These are phyloP conservation scores for Ahaetulla prasina DNA, from an alignment of 2,113 vertebrate species.

Conservation along the genomic window DNA sequence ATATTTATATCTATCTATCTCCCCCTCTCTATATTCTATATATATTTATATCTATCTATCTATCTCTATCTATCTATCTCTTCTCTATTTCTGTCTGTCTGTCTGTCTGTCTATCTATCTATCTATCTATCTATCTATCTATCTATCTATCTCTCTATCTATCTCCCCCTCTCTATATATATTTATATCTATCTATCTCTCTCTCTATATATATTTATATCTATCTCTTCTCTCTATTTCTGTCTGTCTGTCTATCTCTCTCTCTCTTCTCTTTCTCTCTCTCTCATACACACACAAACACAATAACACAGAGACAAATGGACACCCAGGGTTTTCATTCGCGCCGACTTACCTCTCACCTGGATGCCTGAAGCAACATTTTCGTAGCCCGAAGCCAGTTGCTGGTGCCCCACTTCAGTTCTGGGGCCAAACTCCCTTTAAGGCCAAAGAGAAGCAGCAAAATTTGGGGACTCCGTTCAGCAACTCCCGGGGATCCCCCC, in stretches of 20 bases:
- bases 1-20: no score
- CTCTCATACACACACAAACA: not conserved
- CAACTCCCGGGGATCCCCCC: not conserved
- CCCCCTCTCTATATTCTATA: no score
- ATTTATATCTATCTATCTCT: no score
- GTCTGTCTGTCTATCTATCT: no score
- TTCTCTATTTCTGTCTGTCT: no score
- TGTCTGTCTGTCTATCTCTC: not conserved
- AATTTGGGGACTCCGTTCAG: not conserved
- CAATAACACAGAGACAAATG: not conserved
- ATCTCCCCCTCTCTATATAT: no score
- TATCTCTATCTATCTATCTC: no score
- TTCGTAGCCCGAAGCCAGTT: not conserved
- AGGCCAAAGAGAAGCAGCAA: not conserved
- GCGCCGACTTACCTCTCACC: not conserved
- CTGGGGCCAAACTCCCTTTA: not conserved
- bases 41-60: no score
- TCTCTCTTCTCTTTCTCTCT: not conserved
- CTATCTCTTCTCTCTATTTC: no score
- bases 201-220: no score
- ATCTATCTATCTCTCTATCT: no score
- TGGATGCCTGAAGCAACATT: not conserved
- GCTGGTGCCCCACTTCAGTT: not conserved
- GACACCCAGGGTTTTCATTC: not conserved
- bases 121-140: no score